Evolutionary conservation across 2,797 vertebrate species (phyloP), one percentile per base, ranked within the genome.

Genomic region (Melanotaenia pygmaea): DNA sequence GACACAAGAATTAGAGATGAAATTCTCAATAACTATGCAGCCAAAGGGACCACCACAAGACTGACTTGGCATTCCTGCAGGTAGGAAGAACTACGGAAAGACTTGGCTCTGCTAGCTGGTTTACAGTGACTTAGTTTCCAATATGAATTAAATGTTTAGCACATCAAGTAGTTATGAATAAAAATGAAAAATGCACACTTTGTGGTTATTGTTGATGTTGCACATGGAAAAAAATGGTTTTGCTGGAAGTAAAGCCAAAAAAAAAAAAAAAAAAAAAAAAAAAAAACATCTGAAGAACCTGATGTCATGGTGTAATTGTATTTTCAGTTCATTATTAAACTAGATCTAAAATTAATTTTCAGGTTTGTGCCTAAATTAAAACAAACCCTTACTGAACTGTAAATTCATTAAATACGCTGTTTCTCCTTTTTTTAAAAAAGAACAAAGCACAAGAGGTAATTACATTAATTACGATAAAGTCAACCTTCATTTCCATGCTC

Each of bases 401-500:
- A 26, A 54, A 26, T 54, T 54, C 8, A 57, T 18, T 18, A 57
- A 53, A 26, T 28, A 57, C 1, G 0, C 14, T 9, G 5, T 9
- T 57, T 28, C 7, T 28, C 54, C 14, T 9, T 57, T 56, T 28
- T 28, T 28, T 2, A 28, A 28, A 28, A 57, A 57, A 18, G 9
- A 57, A 56, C 53, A 56, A 57, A 16, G 54, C 54, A 30, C 54
- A 30, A 57, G 26, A 18, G 28, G 54, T 28, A 57, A 32, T 57
- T 57, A 32, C 30, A 57, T 30, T 30, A 56, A 56, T 7, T 56
- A 28, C 30, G 28, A 32, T 28, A 32, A 30, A 57, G 14, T 30
- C 54, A 32, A 32, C 54, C 26, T 57, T 57, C 14, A 57, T 57
- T 57, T 57, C 54, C 28, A 57, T 57, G 54, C 28, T 14, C 54